Evolutionary conservation across 2,888 invertebrate species (phyloP).

Genomic region (Acholoe squamosa): DNA sequence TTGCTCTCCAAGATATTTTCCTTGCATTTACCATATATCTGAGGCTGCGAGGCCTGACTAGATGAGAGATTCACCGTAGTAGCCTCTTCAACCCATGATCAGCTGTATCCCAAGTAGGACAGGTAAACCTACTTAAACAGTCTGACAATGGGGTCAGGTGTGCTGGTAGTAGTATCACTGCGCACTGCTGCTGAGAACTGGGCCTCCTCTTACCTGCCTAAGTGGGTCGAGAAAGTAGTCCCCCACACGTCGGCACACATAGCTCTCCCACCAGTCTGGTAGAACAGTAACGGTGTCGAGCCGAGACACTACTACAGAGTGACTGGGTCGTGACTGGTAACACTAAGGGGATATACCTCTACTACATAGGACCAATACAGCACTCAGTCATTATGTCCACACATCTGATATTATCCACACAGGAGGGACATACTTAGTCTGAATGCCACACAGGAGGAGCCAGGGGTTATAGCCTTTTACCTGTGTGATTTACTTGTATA

Average conservation of each 20-base stretch:
- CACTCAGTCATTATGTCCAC: no score
- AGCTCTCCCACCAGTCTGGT: neutral
- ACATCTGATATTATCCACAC: no score
- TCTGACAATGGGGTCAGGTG: neutral
- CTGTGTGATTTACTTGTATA: neutral
- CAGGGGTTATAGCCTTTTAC: neutral
- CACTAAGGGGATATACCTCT: neutral
- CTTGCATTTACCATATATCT: no score
- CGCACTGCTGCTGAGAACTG: no score
- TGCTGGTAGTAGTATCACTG: slow-evolving; percentile 28
- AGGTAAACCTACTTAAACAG: neutral
- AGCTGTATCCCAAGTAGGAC: neutral
- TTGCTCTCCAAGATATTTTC: no score
- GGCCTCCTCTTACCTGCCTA: neutral
- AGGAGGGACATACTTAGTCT: no score
- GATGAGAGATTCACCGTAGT: no score
- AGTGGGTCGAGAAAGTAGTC: slow-evolving; percentile 48
- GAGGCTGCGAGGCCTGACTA: no score
- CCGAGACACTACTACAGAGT: no score
- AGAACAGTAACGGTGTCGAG: neutral
- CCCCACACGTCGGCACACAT: neutral
- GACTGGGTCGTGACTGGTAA: neutral
- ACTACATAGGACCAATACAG: neutral
- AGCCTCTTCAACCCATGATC: no score
- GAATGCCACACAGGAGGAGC: no score